These are phyloP conservation scores for Drosophila obscura DNA, from an alignment of 1,140 invertebrate species.

Conservation along the genomic window DNA sequence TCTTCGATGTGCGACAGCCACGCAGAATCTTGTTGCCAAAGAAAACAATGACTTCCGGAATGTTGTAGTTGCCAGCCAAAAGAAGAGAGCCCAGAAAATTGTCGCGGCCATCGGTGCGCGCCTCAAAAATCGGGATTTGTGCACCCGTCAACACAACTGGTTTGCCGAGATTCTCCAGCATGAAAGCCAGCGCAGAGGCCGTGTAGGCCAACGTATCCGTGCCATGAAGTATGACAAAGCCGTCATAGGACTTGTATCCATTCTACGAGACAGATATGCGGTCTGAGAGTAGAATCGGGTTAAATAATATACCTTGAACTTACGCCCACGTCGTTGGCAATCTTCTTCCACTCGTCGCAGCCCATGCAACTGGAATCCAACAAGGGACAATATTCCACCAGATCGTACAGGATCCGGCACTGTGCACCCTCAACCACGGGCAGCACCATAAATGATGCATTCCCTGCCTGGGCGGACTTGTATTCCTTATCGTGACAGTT, in stretches of 20 bases:
- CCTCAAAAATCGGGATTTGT: conserved; percentile 95
- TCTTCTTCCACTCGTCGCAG: conserved; percentile 93
- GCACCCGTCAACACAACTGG: conserved; percentile 95
- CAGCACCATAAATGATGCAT: conserved; percentile 86
- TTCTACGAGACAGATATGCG: conserved; percentile 85
- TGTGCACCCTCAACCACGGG: conserved; percentile 84
- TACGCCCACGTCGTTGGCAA: conserved; percentile 94
- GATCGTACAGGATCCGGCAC: conserved; percentile 88
- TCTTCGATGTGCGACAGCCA: conserved; percentile 94
- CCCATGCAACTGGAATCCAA: conserved; percentile 97
- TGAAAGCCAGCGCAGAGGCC: conserved; percentile 96
- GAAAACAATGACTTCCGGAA: conserved; percentile 96
- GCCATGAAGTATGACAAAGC: conserved; percentile 97
- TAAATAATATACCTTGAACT: conserved; percentile 24
- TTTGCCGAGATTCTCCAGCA: conserved; percentile 97
- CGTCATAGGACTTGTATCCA: conserved; percentile 92
- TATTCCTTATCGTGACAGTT: conserved; percentile 89
- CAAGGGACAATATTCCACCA: conserved; percentile 93
- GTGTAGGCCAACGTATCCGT: conserved; percentile 98
- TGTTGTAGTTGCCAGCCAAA: conserved; percentile 93
- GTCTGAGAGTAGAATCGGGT: neutral
- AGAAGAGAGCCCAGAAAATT: conserved; percentile 96
- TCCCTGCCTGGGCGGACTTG: conserved; percentile 84
- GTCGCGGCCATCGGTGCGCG: conserved; percentile 93
- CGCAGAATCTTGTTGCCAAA: conserved; percentile 95